These are phyloP conservation scores for Ophion ventricosus DNA, from an alignment of 2,888 invertebrate genomes.

Conservation along the genomic window DNA sequence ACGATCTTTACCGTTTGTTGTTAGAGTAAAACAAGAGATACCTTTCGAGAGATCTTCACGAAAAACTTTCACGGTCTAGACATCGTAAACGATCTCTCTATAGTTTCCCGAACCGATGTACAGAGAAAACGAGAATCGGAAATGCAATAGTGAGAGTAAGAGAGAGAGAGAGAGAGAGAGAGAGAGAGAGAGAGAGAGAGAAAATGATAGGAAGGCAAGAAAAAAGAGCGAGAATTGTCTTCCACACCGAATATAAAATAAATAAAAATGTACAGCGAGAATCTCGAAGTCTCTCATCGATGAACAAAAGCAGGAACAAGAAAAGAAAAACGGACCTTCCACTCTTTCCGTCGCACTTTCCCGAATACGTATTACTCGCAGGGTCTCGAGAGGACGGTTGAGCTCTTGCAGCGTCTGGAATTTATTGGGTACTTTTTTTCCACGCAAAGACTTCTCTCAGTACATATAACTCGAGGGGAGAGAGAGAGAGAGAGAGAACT, in stretches of 20 bases:
- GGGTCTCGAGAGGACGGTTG: slow-evolving; percentile 20
- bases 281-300: slow-evolving; percentile 29
- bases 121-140: slow-evolving; percentile 32
- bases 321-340: slow-evolving; percentile 29
- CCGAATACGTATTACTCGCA: slow-evolving; percentile 6
- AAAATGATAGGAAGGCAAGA: background rate
- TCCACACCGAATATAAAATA: slow-evolving; percentile 17
- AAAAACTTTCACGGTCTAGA: slow-evolving; percentile 67
- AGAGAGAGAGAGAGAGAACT: slow-evolving; percentile 9
- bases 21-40: background rate
- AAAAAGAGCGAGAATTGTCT: background rate
- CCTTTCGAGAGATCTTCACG: background rate
- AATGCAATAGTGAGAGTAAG: slow-evolving; percentile 13
- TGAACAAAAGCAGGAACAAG: background rate
- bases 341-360: background rate
- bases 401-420: slow-evolving; percentile 59
- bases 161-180: background rate
- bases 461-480: slow-evolving; percentile 6
- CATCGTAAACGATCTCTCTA: slow-evolving; percentile 67
- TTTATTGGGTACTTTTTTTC: slow-evolving; percentile 63
- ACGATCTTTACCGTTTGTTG: background rate
- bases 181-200: background rate
- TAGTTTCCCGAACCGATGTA: slow-evolving; percentile 41
- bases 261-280: slow-evolving; percentile 31
- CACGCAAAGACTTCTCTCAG: slow-evolving; percentile 27